Conservation (phyloP, 2,888 invertebrate genomes). For the Meloe dianella region DNA sequence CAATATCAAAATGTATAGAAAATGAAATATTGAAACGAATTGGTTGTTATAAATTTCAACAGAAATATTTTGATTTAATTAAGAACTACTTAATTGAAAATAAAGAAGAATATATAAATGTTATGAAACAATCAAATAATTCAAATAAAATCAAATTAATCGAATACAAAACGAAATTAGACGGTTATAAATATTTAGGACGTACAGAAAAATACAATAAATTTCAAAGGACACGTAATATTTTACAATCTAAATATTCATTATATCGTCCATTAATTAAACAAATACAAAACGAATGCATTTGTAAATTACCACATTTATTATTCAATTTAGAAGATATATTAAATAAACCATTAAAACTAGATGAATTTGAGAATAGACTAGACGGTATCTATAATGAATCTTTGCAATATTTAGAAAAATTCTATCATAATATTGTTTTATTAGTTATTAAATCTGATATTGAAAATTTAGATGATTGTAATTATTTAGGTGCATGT, state of each 20-base stretch:
- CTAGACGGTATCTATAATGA: slow-evolving; percentile 40
- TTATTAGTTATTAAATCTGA: slow-evolving; percentile 34
- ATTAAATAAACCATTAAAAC: slow-evolving; percentile 35
- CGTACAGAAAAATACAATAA: slow-evolving; percentile 65
- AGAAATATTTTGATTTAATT: slow-evolving; percentile 62
- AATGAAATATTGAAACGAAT: slow-evolving; percentile 66
- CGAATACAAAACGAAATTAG: slow-evolving; percentile 59
- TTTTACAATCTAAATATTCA: slow-evolving; percentile 64
- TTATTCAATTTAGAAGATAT: slow-evolving; percentile 61
- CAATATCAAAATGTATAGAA: slow-evolving; percentile 68
- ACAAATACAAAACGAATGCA: slow-evolving; percentile 63
- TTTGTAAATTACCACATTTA: slow-evolving; percentile 61
- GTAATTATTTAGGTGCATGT: slow-evolving; percentile 40
- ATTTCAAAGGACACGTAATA: slow-evolving; percentile 65
- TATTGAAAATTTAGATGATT: slow-evolving; percentile 15
- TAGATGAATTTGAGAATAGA: slow-evolving; percentile 37
- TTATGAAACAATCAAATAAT: slow-evolving; percentile 67
- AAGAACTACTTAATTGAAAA: slow-evolving; percentile 63
- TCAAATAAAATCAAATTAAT: slow-evolving; percentile 66
- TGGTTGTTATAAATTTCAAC: slow-evolving; percentile 63
- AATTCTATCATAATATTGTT: slow-evolving; percentile 40
- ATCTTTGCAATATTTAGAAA: slow-evolving; percentile 36
- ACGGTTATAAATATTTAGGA: slow-evolving; percentile 67
- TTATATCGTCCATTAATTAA: slow-evolving; percentile 69
- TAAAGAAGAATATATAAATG: slow-evolving; percentile 64